phyloP scores from a whole-genome alignment of 2,797 vertebrate genomes.

The Gephyroberyx darwinii region DNA sequence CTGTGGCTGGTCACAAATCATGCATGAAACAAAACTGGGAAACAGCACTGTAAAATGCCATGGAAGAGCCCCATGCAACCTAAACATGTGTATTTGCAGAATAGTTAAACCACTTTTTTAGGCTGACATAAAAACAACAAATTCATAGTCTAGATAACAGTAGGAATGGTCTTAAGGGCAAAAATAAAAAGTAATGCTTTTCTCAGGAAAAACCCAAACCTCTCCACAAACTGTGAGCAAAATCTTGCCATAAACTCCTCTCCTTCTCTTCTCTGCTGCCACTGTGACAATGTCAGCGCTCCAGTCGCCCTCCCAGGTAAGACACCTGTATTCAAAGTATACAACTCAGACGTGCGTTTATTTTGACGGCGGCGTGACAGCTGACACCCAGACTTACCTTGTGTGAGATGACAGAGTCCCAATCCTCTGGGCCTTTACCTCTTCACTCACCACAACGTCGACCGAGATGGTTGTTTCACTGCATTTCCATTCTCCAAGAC shows the following conservation, averaged over 20 bases:
- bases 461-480: conserved; percentile 69
- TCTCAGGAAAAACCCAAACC: conserved; percentile 65
- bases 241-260: conserved; percentile 85
- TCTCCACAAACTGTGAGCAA: conserved; percentile 82
- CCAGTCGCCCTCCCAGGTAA: conserved; percentile 90
- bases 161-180: no score
- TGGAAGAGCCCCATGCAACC: neutral
- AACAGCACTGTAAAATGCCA: neutral
- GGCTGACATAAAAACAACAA: neutral
- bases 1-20: conserved; percentile 43
- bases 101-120: no score
- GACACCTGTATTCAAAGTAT: conserved; percentile 76
- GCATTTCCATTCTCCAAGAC: conserved; percentile 86
- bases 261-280: conserved; percentile 78
- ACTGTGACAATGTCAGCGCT: conserved; percentile 77
- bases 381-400: conserved; percentile 72
- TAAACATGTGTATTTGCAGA: no score
- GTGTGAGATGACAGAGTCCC: conserved; percentile 76
- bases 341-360: rapidly evolving
- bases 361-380: neutral
- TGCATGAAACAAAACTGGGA: neutral
- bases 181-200: no score
- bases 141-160: no score
- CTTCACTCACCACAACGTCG: conserved; percentile 82
- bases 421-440: conserved; percentile 77